Percentiles rank a stretch among this genome's conserved stretches.
Conservation (phyloP, 2,113 vertebrate genomes). For the Sapajus apella region DNA sequence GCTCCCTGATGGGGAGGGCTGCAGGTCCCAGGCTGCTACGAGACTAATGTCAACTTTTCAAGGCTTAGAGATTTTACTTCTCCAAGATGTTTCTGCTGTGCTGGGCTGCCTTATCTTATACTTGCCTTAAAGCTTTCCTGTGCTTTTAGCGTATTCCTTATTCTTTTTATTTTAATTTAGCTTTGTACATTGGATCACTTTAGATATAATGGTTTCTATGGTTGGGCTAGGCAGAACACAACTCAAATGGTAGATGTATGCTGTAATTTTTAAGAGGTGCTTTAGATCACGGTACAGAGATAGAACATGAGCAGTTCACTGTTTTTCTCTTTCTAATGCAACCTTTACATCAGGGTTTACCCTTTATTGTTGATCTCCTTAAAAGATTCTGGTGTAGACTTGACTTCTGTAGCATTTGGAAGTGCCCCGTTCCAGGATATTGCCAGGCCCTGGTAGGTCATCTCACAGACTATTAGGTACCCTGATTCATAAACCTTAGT, state of each 20-base stretch:
- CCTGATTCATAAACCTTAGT: neutral
- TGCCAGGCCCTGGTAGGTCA: neutral
- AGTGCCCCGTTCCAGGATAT: neutral
- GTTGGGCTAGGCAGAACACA: slow-evolving; percentile 23
- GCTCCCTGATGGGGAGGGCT: neutral
- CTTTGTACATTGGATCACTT: neutral
- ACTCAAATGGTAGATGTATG: neutral
- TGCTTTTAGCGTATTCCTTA: slow-evolving; percentile 39
- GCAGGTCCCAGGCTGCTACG: neutral
- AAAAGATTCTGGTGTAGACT: neutral
- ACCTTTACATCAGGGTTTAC: neutral
- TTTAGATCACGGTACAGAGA: neutral
- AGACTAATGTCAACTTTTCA: neutral
- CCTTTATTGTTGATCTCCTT: slow-evolving; percentile 10
- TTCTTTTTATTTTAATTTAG: slow-evolving; percentile 2
- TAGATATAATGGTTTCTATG: slow-evolving; percentile 18
- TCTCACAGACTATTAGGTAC: neutral
- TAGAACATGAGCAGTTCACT: neutral
- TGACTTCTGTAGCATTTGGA: neutral
- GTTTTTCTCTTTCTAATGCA: neutral
- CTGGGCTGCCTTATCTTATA: slow-evolving; percentile 10
- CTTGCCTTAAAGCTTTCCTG: slow-evolving; percentile 1
- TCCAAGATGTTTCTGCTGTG: neutral
- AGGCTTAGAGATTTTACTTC: neutral
- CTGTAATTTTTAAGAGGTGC: neutral